Base-by-base conservation (phyloP, 2,797 vertebrate genomes). In the Serranus cabrilla region DNA sequence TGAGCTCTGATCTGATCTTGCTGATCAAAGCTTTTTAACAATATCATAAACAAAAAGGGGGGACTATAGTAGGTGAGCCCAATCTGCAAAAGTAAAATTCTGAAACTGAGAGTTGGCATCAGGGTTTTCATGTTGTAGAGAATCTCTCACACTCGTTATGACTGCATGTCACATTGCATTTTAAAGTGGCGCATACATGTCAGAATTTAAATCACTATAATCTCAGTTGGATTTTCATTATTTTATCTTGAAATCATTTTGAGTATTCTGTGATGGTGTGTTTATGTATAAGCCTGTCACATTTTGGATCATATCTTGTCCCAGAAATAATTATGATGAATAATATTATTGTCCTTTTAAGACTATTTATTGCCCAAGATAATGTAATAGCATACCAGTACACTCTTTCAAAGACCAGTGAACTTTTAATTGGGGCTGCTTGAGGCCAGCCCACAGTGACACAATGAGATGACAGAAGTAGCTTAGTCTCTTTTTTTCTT, bases 21-120 rank as follows among this genome's bases (percentile, higher is more conserved):
- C 45, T 60, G 2, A 46, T 45, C 39, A 74, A n/a, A 54, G 62
- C 7, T 16, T 40, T 56, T 54, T 21, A 34, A 11, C 69, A 51
- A n/a, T 39, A 27, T 54, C 7, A 54, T 9, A 43, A 17, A n/a
- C 34, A 11, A 13, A 54, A 5, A 42, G 8, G 23, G n/a, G 25
- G 1, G 61, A 16, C 2, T 34, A 34, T 1, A 34, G 34, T 2
- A 2, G 1, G 7, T 18, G 20, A 14, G 21, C 40, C 14, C 16
- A n/a, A 11, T 46, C 8, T 45, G 39, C 52, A 18, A 50, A 17
- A 45, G 12, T 52, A 39, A 18, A 20, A 50, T 25, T 14, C 20
- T 47, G 42, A 10, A 72, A 51, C 37, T 61, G 20, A 49, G 40
- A 4, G 11, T 45, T 58, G 16, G 40, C 5, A 4, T 45, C 58